Percentiles rank a stretch among this genome's conserved stretches.
These are phyloP conservation scores for Drosophila histrio DNA, from an alignment of 2,888 invertebrate genomes.

Conservation along the genomic window DNA sequence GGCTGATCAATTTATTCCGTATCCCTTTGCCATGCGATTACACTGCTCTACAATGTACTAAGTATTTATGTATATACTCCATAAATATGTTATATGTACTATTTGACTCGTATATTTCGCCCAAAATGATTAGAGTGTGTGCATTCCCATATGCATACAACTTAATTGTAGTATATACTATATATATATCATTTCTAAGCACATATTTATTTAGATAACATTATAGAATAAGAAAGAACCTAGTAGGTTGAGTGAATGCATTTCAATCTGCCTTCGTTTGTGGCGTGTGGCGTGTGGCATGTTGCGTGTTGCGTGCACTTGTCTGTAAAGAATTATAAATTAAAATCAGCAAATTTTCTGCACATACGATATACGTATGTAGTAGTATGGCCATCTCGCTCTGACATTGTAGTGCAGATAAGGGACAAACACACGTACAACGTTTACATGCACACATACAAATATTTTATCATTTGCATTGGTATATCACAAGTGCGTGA, in stretches of 20 bases:
- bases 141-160: neutral
- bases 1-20: constrained; percentile 3
- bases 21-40: constrained; percentile 3
- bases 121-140: neutral
- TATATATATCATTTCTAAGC: constrained; percentile 8
- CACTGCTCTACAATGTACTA: neutral
- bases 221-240: constrained; percentile 6
- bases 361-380: no score
- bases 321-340: constrained; percentile 28
- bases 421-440: neutral
- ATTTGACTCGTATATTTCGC: neutral
- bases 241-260: neutral
- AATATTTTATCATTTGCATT: constrained; percentile 14
- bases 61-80: neutral
- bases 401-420: constrained; percentile 1
- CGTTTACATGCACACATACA: neutral
- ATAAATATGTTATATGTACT: neutral
- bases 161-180: neutral
- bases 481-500: constrained; percentile 7
- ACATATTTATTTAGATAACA: constrained; percentile 4
- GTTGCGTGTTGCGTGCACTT: constrained; percentile 17
- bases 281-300: constrained; percentile 13
- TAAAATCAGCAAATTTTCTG: constrained; percentile 32
- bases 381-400: constrained; percentile 6
- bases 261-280: constrained; percentile 2